Conservation (phyloP, 2,113 vertebrate species). For the Apodemus sylvaticus region DNA sequence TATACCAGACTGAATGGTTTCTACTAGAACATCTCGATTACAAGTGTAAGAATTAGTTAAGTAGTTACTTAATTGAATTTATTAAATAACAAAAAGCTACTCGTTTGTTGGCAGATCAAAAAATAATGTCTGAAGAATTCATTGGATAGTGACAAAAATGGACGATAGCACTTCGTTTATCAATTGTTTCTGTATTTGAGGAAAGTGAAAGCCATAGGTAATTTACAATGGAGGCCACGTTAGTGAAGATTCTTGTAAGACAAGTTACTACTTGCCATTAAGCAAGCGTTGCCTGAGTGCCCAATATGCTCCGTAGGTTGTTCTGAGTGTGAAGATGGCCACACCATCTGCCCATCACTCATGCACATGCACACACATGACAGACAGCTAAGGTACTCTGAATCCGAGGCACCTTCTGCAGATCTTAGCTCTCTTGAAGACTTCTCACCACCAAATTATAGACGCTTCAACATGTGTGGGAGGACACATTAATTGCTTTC, state of each 20-base stretch:
- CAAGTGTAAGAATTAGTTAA: not conserved
- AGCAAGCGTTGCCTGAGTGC: not conserved
- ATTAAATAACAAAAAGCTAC: not conserved
- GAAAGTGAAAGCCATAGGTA: not conserved
- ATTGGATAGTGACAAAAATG: not conserved
- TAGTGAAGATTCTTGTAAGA: not conserved
- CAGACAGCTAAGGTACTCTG: not conserved
- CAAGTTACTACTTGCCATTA: not conserved
- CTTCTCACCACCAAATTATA: slow-evolving; percentile 1
- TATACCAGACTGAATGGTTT: not conserved
- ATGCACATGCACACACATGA: not conserved
- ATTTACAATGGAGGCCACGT: not conserved
- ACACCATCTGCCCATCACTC: not conserved
- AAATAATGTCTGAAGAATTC: not conserved
- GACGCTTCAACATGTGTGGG: not conserved
- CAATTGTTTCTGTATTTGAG: not conserved
- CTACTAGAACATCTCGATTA: not conserved
- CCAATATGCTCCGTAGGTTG: not conserved
- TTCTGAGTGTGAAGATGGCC: not conserved
- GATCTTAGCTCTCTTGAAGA: not conserved
- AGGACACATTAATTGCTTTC: not conserved
- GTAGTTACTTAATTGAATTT: not conserved
- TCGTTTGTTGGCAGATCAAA: not conserved
- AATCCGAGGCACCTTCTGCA: not conserved
- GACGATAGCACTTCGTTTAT: not conserved